Percentiles rank a stretch among this genome's conserved stretches.
Conservation (phyloP, 2,113 vertebrate genomes). For the Dipodomys ordii region DNA sequence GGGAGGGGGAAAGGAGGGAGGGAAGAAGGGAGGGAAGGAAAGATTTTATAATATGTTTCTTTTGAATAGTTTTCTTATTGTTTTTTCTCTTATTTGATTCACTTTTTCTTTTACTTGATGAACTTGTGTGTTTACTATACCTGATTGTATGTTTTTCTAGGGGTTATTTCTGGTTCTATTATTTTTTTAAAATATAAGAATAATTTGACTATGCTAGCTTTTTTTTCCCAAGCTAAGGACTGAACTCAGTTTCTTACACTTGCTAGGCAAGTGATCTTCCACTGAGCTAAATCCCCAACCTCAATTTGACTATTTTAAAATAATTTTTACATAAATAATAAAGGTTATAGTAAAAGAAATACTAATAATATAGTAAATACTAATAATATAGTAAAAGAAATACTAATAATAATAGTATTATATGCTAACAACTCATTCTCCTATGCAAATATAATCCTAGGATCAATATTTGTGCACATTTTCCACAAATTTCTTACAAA, state of each 20-base stretch:
- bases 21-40: neutral
- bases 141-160: neutral
- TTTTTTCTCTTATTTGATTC: constrained; percentile 4
- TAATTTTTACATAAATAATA: neutral
- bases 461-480: neutral
- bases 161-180: neutral
- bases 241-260: no score
- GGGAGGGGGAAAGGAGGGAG: neutral
- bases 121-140: neutral
- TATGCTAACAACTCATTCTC: neutral
- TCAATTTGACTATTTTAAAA: neutral
- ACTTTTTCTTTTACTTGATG: neutral
- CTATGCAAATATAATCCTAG: neutral
- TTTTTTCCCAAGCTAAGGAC: no score
- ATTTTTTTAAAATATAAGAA: constrained; percentile 19
- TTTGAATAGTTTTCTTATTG: neutral
- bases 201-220: neutral
- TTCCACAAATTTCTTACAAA: neutral
- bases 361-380: neutral
- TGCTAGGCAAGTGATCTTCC: no score
- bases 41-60: neutral
- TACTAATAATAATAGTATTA: neutral
- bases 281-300: no score
- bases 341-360: constrained; percentile 1
- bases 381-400: neutral